Evolutionary conservation across 2,113 vertebrate species (phyloP).

Genomic region (Eubucco bourcierii): DNA sequence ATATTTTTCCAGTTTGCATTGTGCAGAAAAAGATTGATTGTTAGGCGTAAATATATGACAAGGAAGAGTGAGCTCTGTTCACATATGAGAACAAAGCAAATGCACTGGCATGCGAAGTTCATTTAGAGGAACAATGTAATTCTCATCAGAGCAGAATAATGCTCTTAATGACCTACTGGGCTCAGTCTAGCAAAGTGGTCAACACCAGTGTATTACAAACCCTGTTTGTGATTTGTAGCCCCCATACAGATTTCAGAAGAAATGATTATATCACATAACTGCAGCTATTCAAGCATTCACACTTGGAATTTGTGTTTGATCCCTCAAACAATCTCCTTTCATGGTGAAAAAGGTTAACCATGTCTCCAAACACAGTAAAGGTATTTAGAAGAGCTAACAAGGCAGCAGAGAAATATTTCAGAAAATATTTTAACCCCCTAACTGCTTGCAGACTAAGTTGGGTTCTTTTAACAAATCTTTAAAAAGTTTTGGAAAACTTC

Average conservation of each 20-base stretch:
- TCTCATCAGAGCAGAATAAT: constrained; percentile 4
- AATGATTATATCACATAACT: background rate
- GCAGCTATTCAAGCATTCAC: background rate
- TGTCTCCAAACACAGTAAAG: background rate
- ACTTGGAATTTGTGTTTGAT: background rate
- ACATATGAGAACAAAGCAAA: background rate
- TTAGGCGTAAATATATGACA: background rate
- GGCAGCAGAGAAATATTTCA: background rate
- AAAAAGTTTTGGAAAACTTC: background rate
- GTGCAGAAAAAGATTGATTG: background rate
- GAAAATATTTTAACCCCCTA: background rate
- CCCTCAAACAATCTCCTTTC: background rate
- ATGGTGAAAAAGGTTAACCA: background rate
- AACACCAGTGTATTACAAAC: background rate
- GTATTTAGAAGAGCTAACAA: background rate
- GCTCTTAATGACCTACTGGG: background rate
- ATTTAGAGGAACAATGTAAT: background rate
- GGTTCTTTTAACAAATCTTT: background rate
- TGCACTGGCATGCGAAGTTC: background rate
- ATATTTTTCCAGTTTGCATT: background rate
- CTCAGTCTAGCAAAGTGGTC: background rate
- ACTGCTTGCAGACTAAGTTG: background rate
- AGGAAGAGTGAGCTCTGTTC: background rate
- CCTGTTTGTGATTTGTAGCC: background rate
- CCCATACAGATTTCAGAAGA: background rate